Base-by-base conservation (phyloP, 1,140 invertebrate species). In the Calosoma granatense region DNA sequence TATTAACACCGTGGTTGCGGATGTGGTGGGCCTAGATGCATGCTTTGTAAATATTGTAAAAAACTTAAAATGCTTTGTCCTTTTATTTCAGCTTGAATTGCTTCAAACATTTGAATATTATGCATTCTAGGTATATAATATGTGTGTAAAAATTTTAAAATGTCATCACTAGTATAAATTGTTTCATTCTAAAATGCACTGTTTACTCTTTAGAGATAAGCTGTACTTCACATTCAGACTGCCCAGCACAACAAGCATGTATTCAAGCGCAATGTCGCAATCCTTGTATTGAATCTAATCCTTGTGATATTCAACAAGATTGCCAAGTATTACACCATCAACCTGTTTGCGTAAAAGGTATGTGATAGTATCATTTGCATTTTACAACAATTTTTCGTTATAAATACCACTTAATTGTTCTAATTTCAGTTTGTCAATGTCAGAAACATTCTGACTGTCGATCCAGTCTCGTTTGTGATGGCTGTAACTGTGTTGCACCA, bases 281-380 rank as follows among this genome's bases (percentile, higher is more conserved):
- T 64, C 85, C 86, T 1, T 72, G 70, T 55, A 53, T 58, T 15
- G 63, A 65, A 20, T 63, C 78, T 15, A 87, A 86, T 63, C 85
- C 86, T 0, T 91, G 88, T 64, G 67, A 78, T 15, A 67, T 72
- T 30, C 67, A 76, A 21, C 77, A 88, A 58, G 83, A 86, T 47
- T 92, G 89, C 68, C 82, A 83, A 61, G 86, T 90, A 20, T 74
- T 86, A 61, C 74, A 86, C 65, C 88, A 91, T 71, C 81, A 85
- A 66, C 84, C 88, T 20, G 79, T 88, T 53, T 91, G 88, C 65
- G 78, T 85, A 19, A 82, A 84, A 80, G 84, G 88, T 87, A 76
- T 65, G 60, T 60, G 65, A 58, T 22, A 22, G 53, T 55, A 60
- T 61, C 53, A n/a, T n/a, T n/a, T n/a, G n/a, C n/a, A n/a, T n/a